These are phyloP conservation scores for Galeopsomyia nigrocyanea DNA, from an alignment of 2,888 invertebrate genomes.

Conservation along the genomic window DNA sequence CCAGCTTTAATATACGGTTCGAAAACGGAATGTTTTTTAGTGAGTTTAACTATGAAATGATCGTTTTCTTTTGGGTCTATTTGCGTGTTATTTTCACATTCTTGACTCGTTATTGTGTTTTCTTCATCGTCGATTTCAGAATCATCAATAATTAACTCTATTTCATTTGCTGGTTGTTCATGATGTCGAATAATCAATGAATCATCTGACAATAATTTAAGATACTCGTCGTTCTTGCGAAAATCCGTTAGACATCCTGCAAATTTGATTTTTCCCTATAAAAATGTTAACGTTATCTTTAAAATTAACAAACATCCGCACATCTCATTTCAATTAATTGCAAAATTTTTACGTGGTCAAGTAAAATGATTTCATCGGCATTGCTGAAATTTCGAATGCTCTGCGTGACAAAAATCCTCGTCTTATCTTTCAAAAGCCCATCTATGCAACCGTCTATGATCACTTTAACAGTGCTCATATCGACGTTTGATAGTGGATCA, in stretches of 20 bases:
- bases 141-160: too few relatives aligned
- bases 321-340: neutral
- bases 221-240: neutral
- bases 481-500: constrained; percentile 86
- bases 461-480: constrained; percentile 80
- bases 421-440: constrained; percentile 75
- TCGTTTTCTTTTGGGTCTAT: constrained; percentile 73
- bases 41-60: constrained; percentile 75
- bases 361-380: constrained; percentile 59
- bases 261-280: neutral
- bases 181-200: too few relatives aligned
- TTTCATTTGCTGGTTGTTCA: too few relatives aligned
- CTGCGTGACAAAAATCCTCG: constrained; percentile 82
- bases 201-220: too few relatives aligned
- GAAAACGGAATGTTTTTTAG: too few relatives aligned
- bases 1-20: constrained; percentile 82
- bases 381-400: constrained; percentile 77
- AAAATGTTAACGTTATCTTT: neutral
- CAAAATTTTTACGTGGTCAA: neutral
- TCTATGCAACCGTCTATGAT: constrained; percentile 80
- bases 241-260: neutral
- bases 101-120: too few relatives aligned
- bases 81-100: constrained; percentile 56
- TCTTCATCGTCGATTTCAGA: too few relatives aligned
- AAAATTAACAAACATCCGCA: neutral